Evolutionary conservation across 2,797 vertebrate genomes (phyloP), one percentile per base, ranked within the genome.

Genomic region (Caiman crocodilus): DNA sequence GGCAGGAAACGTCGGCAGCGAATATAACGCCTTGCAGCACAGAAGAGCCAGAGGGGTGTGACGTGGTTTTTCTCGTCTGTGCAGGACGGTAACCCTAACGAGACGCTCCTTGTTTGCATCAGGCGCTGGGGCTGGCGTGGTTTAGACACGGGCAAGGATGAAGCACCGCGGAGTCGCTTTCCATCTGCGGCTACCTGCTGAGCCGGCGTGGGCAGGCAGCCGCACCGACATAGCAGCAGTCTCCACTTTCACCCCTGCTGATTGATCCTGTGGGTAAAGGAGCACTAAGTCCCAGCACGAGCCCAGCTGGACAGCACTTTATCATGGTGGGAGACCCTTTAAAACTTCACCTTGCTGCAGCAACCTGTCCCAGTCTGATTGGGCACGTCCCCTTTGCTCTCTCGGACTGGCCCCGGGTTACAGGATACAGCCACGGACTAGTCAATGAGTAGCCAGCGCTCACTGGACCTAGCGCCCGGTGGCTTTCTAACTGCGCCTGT

Each of bases 1-100:
- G 90, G 65, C 69, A 71, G 64, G 85, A 82, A 57, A 61, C 59
- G 85, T 71, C 42, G 42, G 93, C 35, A 14, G 90, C 87, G 89
- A 75, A 1, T 88, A 4, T 50, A 10, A 50, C 10, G 42, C 42
- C 42, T 50, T 2, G 1, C 8, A 17, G 58, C 93, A 91, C 95
- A 96, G 96, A 96, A 69, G 85, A 60, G 93, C 92, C 91, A 94
- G 76, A 69, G 69, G 30, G 91, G 82, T 69, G 79, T 6, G 14
- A 84, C 56, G 84, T 2, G 20, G 89, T 85, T 94, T 77, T 92
- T 93, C 95, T 78, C 20, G 88, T 93, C 81, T 79, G 85, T 87
- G 86, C 21, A 6, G 65, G 50, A 69, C 42, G 64, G 76, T 56
- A 65, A 76, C 35, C 50, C 79, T 61, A 89, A 61, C 55, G 50